phyloP scores from a whole-genome alignment of 2,888 invertebrate species.

The Habrosyne pyritoides region DNA sequence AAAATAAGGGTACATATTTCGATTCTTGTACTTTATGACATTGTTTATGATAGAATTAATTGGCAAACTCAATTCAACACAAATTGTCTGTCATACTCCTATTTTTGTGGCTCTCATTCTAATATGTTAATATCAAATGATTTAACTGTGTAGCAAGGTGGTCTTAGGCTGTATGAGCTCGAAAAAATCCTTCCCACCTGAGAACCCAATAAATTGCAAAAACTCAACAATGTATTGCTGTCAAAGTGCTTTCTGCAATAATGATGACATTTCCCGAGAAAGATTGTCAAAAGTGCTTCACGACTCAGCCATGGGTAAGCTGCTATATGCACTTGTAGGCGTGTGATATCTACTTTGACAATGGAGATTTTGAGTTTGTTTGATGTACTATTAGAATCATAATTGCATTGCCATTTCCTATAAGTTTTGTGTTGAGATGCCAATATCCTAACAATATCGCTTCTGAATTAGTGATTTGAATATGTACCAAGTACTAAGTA shows the following conservation, averaged over 20 bases:
- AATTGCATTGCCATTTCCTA: constrained; percentile 72
- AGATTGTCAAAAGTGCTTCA: constrained; percentile 59
- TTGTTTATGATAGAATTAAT: constrained; percentile 32
- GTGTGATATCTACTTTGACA: constrained; percentile 64
- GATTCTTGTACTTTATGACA: constrained; percentile 19
- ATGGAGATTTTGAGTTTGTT: constrained; percentile 77
- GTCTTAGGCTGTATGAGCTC: constrained; percentile 83
- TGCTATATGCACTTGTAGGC: constrained; percentile 60
- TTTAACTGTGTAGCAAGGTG: constrained; percentile 73
- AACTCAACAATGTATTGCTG: constrained; percentile 72
- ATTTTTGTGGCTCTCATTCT: constrained; percentile 43
- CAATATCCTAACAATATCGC: constrained; percentile 78
- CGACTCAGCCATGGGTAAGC: constrained; percentile 70
- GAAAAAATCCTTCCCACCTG: constrained; percentile 82
- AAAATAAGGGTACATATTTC: constrained; percentile 44
- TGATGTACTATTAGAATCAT: constrained; percentile 75
- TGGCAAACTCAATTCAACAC: constrained; percentile 73
- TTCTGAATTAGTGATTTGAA: constrained; percentile 78
- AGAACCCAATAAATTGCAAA: constrained; percentile 71
- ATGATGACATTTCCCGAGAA: constrained; percentile 62
- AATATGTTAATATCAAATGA: constrained; percentile 64
- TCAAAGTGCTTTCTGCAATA: constrained; percentile 74
- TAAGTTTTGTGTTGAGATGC: constrained; percentile 81
- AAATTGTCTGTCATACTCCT: constrained; percentile 37
- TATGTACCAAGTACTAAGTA: constrained; percentile 75